Evolutionary conservation across 64 coral and sea anemone genomes (phyloP), one percentile per base, ranked within the genome.

Genomic region (Platygyra sinensis): DNA sequence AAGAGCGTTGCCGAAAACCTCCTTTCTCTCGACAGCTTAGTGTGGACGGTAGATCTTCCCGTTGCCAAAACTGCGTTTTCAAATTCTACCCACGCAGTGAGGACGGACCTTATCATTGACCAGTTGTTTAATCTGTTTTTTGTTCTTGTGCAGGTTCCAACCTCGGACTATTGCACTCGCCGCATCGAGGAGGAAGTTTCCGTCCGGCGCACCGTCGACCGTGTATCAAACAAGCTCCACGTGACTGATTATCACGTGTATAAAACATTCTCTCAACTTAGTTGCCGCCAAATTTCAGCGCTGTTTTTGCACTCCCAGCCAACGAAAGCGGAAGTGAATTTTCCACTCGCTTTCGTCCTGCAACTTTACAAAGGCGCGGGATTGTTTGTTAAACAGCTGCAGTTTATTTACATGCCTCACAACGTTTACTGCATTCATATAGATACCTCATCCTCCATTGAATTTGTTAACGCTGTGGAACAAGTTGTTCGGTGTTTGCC

Each of bases 351-450:
- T 17, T 90, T 72, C 71, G 78, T n/a, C 3, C 55, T 83, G 7
- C 60, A 27, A 32, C 80, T 90, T 80, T 90, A 90, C 72, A 82
- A 90, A 81, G 89, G 78, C 27, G 63, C 72, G 14, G 31, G 31
- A 19, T 25, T 81, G 49, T 90, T 90, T 15, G 89, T 82, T 1
- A 90, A 78, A 76, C 76, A 82, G 6, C 78, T 90, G 19, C 89
- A 60, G 18, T 78, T 64, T 51, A 72, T 90, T 80, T 90, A 90
- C 42, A 71, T 71, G 89, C 89, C 89, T 33, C 89, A 91, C 52
- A 91, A 91, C 38, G 39, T 83, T n/a, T 85, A 83, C 20, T 91
- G 89, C n/a, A 84, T 91, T 25, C 62, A 84, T 65, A 75, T 91
- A 20, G 89, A 91, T 28, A 19, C 31, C 29, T 52, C 63, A 17